phyloP scores from a whole-genome alignment of 2,888 invertebrate genomes.

The Trichopria drosophilae region DNA sequence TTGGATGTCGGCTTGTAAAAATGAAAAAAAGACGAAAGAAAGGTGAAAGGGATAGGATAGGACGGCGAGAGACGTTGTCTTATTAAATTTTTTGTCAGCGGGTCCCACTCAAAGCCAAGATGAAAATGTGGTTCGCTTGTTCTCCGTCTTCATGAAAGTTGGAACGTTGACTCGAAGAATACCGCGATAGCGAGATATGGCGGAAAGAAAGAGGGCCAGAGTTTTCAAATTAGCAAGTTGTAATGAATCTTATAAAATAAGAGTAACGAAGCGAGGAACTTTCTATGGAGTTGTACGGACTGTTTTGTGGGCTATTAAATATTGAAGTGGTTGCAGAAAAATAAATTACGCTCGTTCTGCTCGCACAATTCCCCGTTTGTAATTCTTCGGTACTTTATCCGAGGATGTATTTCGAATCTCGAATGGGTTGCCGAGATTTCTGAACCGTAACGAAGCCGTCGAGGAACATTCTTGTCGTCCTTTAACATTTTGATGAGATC shows the following conservation, averaged over 20 bases:
- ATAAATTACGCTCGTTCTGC: too few relatives aligned
- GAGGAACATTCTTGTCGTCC: too few relatives aligned
- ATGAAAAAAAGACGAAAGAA: slow-evolving; percentile 2
- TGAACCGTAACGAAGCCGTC: too few relatives aligned
- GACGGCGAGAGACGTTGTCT: slow-evolving; percentile 13
- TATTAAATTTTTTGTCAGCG: slow-evolving; percentile 28
- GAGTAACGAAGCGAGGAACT: slow-evolving; percentile 28
- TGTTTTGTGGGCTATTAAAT: too few relatives aligned
- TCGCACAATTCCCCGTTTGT: too few relatives aligned
- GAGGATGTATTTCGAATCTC: too few relatives aligned
- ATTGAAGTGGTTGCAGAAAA: too few relatives aligned
- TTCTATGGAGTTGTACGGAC: slow-evolving; percentile 1
- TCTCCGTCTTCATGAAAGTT: slow-evolving; percentile 21
- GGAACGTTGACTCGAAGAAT: slow-evolving; percentile 14
- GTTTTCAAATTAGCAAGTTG: slow-evolving; percentile 34
- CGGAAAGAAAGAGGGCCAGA: slow-evolving; percentile 20
- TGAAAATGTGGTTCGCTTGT: slow-evolving; percentile 17
- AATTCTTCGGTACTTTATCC: too few relatives aligned
- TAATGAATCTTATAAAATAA: slow-evolving; percentile 31
- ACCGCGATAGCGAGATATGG: slow-evolving; percentile 7
- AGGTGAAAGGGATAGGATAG: not conserved
- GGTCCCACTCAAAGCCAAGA: slow-evolving; percentile 11
- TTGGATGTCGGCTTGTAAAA: not conserved
- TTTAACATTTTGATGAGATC: too few relatives aligned
- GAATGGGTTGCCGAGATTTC: too few relatives aligned